Percentiles rank a stretch among this genome's conserved stretches.
Evolutionary conservation across 2,113 vertebrate species (phyloP).

Genomic region (Tetraodon nigroviridis): DNA sequence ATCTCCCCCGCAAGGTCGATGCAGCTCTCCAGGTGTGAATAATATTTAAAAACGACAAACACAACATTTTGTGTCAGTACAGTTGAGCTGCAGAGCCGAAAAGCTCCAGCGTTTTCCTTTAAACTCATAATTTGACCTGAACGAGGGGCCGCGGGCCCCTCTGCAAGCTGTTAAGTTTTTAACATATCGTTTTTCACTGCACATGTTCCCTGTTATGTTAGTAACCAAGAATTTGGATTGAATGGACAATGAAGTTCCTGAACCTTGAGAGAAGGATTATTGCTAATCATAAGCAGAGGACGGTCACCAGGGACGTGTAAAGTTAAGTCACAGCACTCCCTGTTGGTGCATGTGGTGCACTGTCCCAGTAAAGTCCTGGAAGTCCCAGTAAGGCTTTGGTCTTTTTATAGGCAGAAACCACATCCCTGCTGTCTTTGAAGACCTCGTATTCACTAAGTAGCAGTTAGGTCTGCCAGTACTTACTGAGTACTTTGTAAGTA

Average conservation of each 20-base stretch:
- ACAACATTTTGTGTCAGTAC: conserved; percentile 41
- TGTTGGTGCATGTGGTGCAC: conserved; percentile 36
- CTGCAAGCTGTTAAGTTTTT: conserved; percentile 72
- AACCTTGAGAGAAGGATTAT: conserved; percentile 63
- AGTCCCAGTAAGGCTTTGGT: conserved; percentile 53
- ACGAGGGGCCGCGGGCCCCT: conserved; percentile 46
- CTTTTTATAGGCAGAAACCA: conserved; percentile 71
- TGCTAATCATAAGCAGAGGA: conserved; percentile 59
- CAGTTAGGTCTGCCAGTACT: conserved; percentile 66
- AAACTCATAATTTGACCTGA: conserved; percentile 65
- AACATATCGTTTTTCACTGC: conserved; percentile 65
- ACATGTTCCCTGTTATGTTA: conserved; percentile 71
- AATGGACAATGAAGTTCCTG: conserved; percentile 70
- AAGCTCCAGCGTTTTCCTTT: conserved; percentile 36
- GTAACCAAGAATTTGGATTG: conserved; percentile 64
- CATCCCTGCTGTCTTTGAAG: conserved; percentile 69
- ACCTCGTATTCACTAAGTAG: conserved; percentile 68
- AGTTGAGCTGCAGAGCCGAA: conserved; percentile 26
- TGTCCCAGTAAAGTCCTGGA: conserved; percentile 20
- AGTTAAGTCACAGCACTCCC: conserved; percentile 54
- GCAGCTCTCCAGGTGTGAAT: conserved; percentile 59
- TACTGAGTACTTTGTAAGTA: conserved; percentile 67
- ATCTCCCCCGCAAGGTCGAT: conserved; percentile 47
- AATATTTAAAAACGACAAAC: conserved; percentile 32
- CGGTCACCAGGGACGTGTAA: conserved; percentile 12